Conservation (phyloP, 1,140 invertebrate genomes). For the Eueides isabella region DNA sequence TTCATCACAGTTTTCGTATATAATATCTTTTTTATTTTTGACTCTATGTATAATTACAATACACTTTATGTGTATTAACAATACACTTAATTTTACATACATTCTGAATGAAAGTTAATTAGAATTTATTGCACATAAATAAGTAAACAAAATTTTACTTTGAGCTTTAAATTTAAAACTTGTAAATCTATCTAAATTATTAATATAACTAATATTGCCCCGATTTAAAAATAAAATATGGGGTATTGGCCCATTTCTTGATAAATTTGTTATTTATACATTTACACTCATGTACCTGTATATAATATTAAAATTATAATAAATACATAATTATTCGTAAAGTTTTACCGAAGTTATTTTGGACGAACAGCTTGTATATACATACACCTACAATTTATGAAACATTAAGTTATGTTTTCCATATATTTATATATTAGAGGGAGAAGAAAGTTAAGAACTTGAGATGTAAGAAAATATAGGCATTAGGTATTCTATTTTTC, state of each 20-base stretch:
- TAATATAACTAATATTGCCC: constrained; percentile 15
- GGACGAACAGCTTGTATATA: constrained; percentile 33
- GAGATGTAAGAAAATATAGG: constrained; percentile 29
- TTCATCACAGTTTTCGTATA: constrained; percentile 75
- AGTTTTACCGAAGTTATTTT: constrained; percentile 16
- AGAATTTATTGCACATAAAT: constrained; percentile 10
- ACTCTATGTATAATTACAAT: constrained; percentile 28
- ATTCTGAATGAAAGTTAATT: neutral
- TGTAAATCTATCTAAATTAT: constrained; percentile 22
- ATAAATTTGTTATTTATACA: neutral
- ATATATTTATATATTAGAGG: constrained; percentile 3
- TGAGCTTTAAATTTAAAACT: constrained; percentile 16
- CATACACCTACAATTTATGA: constrained; percentile 27
- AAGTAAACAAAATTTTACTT: constrained; percentile 5
- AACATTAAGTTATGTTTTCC: neutral
- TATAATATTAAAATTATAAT: neutral
- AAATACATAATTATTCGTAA: neutral
- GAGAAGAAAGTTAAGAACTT: constrained; percentile 16
- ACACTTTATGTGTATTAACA: constrained; percentile 11
- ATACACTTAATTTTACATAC: neutral
- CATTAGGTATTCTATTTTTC: constrained; percentile 4
- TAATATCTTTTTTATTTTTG: constrained; percentile 32
- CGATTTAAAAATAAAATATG: constrained; percentile 8
- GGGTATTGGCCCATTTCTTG: constrained; percentile 11
- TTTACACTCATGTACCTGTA: neutral